Evolutionary conservation across 2,888 invertebrate genomes (phyloP).

Genomic region (Hyalella azteca): DNA sequence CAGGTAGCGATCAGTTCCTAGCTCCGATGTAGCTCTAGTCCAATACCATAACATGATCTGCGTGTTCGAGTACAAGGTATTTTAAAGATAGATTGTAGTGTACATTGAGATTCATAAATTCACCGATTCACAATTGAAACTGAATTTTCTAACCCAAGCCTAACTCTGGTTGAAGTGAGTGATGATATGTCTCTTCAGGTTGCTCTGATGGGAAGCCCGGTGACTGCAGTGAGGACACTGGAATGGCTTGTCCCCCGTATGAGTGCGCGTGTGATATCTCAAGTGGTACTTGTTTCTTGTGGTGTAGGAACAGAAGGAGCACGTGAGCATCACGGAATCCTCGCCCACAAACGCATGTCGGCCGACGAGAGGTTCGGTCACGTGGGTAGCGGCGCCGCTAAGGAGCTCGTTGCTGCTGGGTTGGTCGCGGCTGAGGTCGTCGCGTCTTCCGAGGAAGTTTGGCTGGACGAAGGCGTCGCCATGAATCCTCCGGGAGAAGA

Average conservation of each 20-base stretch:
- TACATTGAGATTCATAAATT: too few relatives aligned
- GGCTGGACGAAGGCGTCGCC: not conserved
- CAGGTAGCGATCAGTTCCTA: too few relatives aligned
- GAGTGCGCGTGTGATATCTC: constrained; percentile 50
- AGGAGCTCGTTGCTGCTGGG: not conserved
- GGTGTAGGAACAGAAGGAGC: constrained; percentile 1
- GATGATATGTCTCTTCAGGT: constrained; percentile 49
- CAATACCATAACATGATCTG: too few relatives aligned
- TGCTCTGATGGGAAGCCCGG: constrained; percentile 50
- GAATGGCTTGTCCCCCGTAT: constrained; percentile 57
- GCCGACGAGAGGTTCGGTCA: not conserved
- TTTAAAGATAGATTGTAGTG: too few relatives aligned
- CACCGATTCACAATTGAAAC: too few relatives aligned
- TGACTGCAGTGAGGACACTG: constrained; percentile 54
- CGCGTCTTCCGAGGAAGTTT: not conserved
- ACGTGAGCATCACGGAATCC: not conserved
- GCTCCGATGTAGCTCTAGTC: too few relatives aligned
- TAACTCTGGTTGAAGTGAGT: not conserved
- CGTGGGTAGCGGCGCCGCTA: not conserved
- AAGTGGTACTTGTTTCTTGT: constrained; percentile 18
- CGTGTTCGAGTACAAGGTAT: too few relatives aligned
- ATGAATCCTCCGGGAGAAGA: not conserved
- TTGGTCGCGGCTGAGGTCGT: not conserved
- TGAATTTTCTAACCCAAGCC: too few relatives aligned
- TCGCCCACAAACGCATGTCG: not conserved